Base-by-base conservation (phyloP, 2,113 vertebrate species). In the Entelurus aequoreus region DNA sequence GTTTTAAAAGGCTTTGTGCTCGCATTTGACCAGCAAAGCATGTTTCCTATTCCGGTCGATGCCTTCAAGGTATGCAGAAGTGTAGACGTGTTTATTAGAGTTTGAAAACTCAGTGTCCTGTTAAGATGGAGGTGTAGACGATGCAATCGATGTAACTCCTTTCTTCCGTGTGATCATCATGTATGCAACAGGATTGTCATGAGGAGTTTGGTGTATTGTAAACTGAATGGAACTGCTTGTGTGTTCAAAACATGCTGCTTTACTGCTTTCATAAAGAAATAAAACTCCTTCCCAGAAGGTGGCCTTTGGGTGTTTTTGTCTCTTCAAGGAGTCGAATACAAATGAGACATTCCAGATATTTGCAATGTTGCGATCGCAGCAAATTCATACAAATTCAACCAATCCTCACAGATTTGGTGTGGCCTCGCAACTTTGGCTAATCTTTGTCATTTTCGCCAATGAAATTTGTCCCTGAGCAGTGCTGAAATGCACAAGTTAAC, bases 261-360 rank as follows among this genome's bases (percentile, higher is more conserved):
- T 72, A 73, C 63, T 79, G 87, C 88, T 88, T 86, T 87, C 82
- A 87, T 85, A 83, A 84, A 68, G 74, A 84, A 89, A 89, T 88
- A 85, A 84, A 88, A 81, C 73, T 82, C 69, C 76, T 78, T 87
- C 75, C 74, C 82, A 65, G 73, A 63, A 68, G 47, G 21, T 40
- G 60, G 8, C 35, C 4, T 21, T 54, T 40, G 28, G 8, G 15
- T 55, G 46, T 62, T 16, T 71, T 42, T 60, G 12, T 61, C n/a
- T 11, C 56, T 9, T 60, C 8, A 51, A 46, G 37, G 8, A 19
- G 16, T 19, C 6, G n/a, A 44, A 10, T 13, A 12, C 38, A 44
- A 16, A 9, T 74, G 28, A 10, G 54, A 42, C 65, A 62, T 28
- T 28, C 28, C 28, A 28, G 28, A 28, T 28, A 28, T 28, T 28